Evolutionary conservation across 2,888 invertebrate genomes (phyloP).

Genomic region (Drymonia ruficornis): DNA sequence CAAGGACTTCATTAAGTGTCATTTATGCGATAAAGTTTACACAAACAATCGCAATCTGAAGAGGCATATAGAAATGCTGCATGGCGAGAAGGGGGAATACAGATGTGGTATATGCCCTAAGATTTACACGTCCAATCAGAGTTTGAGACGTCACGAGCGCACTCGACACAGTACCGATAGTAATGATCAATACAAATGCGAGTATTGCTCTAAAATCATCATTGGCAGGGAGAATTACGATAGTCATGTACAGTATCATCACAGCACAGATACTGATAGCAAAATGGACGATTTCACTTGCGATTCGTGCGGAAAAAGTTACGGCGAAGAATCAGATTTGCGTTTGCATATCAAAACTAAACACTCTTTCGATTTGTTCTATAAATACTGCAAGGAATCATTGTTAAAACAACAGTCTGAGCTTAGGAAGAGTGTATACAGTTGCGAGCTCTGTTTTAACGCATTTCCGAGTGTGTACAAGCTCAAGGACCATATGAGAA

Average conservation of each 20-base stretch:
- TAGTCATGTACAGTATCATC: slow-evolving; percentile 39
- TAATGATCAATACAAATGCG: slow-evolving; percentile 39
- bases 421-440: slow-evolving; percentile 33
- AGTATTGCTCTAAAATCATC: slow-evolving; percentile 40
- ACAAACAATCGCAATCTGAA: slow-evolving; percentile 63
- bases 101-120: slow-evolving; percentile 66
- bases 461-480: slow-evolving; percentile 55
- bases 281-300: slow-evolving; percentile 40
- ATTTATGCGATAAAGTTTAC: slow-evolving; percentile 60
- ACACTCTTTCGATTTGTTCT: slow-evolving; percentile 65
- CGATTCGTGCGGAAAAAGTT: slow-evolving; percentile 50
- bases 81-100: slow-evolving; percentile 57
- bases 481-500: slow-evolving; percentile 64
- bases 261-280: slow-evolving; percentile 14
- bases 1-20: slow-evolving; percentile 49
- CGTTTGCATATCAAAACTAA: slow-evolving; percentile 61
- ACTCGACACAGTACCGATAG: slow-evolving; percentile 49
- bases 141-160: slow-evolving; percentile 55
- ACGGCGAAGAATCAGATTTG: slow-evolving; percentile 50
- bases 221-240: slow-evolving; percentile 44
- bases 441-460: slow-evolving; percentile 62
- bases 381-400: slow-evolving; percentile 61
- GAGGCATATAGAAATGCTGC: slow-evolving; percentile 63
- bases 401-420: slow-evolving; percentile 46
- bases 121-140: slow-evolving; percentile 66